These are phyloP conservation scores for Drosophila setifemur DNA, from an alignment of 1,140 invertebrate species.

Conservation along the genomic window DNA sequence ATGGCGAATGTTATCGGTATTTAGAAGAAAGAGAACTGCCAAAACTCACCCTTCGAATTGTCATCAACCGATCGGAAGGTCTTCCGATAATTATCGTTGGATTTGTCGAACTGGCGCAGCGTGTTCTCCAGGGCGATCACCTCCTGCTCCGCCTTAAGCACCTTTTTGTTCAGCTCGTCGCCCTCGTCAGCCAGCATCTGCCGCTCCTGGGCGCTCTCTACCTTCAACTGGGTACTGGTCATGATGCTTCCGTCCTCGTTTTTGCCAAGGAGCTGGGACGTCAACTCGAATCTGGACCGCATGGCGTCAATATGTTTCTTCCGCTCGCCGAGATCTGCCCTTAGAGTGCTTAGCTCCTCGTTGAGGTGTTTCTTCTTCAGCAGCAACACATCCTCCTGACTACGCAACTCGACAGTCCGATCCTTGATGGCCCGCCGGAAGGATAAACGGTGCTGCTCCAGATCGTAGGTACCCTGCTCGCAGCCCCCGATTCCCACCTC, in stretches of 20 bases:
- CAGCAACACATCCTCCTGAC: conserved; percentile 84
- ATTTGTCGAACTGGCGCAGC: conserved; percentile 85
- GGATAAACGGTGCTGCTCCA: conserved; percentile 85
- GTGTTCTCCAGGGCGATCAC: conserved; percentile 89
- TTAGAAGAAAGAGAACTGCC: too few relatives aligned
- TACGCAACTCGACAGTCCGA: conserved; percentile 84
- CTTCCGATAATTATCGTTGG: conserved; percentile 85
- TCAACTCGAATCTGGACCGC: conserved; percentile 82
- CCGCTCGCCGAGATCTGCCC: conserved; percentile 83
- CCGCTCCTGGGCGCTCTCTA: conserved; percentile 86
- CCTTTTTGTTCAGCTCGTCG: conserved; percentile 86
- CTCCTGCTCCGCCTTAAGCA: conserved; percentile 87
- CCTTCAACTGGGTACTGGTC: conserved; percentile 85
- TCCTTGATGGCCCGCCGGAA: conserved; percentile 85
- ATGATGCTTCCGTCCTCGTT: conserved; percentile 84
- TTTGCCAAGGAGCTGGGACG: conserved; percentile 82
- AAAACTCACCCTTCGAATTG: conserved; percentile 35
- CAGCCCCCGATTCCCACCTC: conserved; percentile 84
- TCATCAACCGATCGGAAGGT: conserved; percentile 79
- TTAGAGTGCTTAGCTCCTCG: conserved; percentile 84
- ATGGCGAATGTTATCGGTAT: too few relatives aligned
- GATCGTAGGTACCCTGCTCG: conserved; percentile 84
- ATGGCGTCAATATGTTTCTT: conserved; percentile 84
- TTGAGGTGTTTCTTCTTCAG: conserved; percentile 83
- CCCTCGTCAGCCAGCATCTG: conserved; percentile 86